A percentile compares a stretch with the other conserved stretches of the same genome.
phyloP scores from a whole-genome alignment of 2,888 invertebrate species.

The Harpalus rufipes region DNA sequence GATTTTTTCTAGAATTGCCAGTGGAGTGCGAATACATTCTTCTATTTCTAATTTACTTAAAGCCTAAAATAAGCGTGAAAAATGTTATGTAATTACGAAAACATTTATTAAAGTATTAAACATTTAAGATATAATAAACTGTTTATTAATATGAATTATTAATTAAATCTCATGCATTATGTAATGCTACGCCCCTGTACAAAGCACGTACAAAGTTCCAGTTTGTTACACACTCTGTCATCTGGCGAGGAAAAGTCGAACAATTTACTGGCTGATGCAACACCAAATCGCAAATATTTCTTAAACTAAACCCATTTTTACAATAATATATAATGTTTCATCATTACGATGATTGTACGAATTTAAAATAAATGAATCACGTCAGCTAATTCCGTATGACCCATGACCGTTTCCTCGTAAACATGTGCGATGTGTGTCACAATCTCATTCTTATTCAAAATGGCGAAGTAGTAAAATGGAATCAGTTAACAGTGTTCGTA shows the following conservation, averaged over 20 bases:
- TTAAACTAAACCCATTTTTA: not conserved
- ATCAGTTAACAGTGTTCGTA: conserved; percentile 44
- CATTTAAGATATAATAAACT: too few species aligned
- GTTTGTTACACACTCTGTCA: conserved; percentile 7
- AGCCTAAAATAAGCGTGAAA: too few species aligned
- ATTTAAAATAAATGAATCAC: conserved; percentile 12
- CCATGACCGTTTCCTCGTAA: conserved; percentile 38
- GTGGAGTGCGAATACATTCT: too few species aligned
- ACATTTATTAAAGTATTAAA: too few species aligned
- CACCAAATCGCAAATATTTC: conserved; percentile 28
- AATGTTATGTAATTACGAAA: too few species aligned
- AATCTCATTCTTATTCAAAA: conserved; percentile 55
- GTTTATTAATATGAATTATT: too few species aligned
- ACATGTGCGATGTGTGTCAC: conserved; percentile 29
- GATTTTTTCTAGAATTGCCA: too few species aligned
- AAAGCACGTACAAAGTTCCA: not conserved
- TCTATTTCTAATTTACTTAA: too few species aligned
- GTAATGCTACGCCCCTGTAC: not conserved
- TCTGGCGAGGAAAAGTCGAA: conserved; percentile 6
- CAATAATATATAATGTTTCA: conserved; percentile 36
- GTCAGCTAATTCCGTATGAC: conserved; percentile 7
- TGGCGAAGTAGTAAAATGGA: conserved; percentile 57
- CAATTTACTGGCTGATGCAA: conserved; percentile 59
- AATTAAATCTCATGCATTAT: too few species aligned
- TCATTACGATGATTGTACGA: conserved; percentile 30